Base-by-base conservation (phyloP, 37 sponge, comb jelly and placozoan species). In the Haliclona indistincta region DNA sequence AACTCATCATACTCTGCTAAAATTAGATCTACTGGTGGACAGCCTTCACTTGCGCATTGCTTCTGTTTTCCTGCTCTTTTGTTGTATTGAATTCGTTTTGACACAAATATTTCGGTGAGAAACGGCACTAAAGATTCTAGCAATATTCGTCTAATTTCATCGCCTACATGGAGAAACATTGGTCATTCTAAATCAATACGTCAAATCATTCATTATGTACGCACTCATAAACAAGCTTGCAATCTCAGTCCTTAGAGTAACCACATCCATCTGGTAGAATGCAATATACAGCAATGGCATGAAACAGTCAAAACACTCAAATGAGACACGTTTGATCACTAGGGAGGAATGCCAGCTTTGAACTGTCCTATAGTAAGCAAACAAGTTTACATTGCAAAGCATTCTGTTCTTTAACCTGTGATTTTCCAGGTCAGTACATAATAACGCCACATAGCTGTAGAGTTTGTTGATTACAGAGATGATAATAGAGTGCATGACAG, bases 251-350 rank as follows among this genome's bases (percentile, higher is more conserved):
- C 86, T 55, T 2, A 93, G 75, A 35, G 78, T 45, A 7, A 84
- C 71, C 13, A 93, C 78, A 44, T 93, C 89, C 35, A 86, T 32
- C 65, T 88, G 89, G 54, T 88, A 82, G 76, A 93, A 93, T 29
- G 89, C 87, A 61, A 88, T 88, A 65, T 93, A 93, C 63, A 93
- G 84, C 53, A 86, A 82, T 19, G 93, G 89, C 76, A 93, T 84
- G 67, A 80, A 93, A 62, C 89, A 93, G 41, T 88, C 87, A 67
- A 88, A 70, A 34, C 82, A 80, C 61, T 88, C 89, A 65, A 93
- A 93, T 55, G 84, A 79, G 17, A 93, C 89, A 39, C 93, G 64
- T 68, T 93, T 93, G 38, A 82, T 55, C 71, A 86, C 80, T 40
- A 93, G 60, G 11, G 93, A 84, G 26, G 77, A 74, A 35, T 88